Evolutionary conservation across 2,888 invertebrate species (phyloP), one percentile per base, ranked within the genome.

Genomic region (Endotricha flammealis): DNA sequence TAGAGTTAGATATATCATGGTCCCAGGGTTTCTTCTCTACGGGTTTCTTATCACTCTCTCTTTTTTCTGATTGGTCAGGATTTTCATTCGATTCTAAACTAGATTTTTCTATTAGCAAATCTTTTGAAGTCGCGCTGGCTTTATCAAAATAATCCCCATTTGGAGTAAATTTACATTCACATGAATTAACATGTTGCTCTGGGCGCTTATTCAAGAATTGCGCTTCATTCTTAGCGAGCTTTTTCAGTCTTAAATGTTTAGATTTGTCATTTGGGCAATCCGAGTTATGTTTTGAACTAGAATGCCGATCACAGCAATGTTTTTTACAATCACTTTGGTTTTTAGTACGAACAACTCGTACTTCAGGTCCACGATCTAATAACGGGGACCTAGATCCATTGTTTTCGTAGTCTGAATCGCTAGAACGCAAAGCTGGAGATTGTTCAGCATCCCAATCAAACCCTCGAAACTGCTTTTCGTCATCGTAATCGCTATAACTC

Each of bases 321-420:
- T 77, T 79, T 44, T 77, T 83, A 45, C 64, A 60, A 23, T 86
- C 85, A 9, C 51, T 60, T 42, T 72, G 73, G 31, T 69, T 79
- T 57, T 74, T 86, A 2, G 69, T 53, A 12, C 83, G 62, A 5
- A 88, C 78, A 30, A 88, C 72, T 46, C 86, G 68, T 2, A 87
- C 68, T 14, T 85, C 85, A 9, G 80, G 59, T 1, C 82, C 70
- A 31, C 88, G 78, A 42, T 91, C 89, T 7, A 93, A 78, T 35
- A 93, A 66, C 0, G 93, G 93, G 1, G 92, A 93, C 20, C 91
- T 81, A 1, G 92, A 92, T 0, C 91, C 92, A 55, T 90, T 90
- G 58, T 92, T 91, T 60, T 91, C 91, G 45, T 88, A 90, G 39
- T 91, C 91, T 5, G 90, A 91, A 64, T 92, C 93, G 12, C 91